Base-by-base conservation (phyloP, 2,888 invertebrate species). In the Gryllus longicercus region DNA sequence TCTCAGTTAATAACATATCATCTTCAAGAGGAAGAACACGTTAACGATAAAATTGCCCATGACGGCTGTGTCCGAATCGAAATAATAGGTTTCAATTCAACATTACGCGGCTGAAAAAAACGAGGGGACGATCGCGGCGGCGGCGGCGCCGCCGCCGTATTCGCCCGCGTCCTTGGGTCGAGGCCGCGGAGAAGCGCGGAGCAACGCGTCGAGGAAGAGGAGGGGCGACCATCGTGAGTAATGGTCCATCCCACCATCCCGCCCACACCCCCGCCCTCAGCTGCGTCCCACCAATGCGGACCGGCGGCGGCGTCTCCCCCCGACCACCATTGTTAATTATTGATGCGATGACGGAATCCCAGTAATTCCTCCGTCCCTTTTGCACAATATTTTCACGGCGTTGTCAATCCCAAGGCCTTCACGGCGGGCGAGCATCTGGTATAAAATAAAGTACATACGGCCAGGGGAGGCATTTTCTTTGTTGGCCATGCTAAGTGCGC, bases 51-150 rank as follows among this genome's bases (percentile, higher is more conserved):
- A 63, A 63, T 63, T 63, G n/a, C 16, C 63, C 14, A 14, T 63
- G 63, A 63, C 14, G 63, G 63, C 16, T 63, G 63, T n/a, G 63
- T 63, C n/a, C n/a, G 16, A n/a, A 18, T 18, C 63, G 63, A 63
- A 63, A 63, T 63, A 63, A 63, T 63, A 63, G 63, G 63, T 63
- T 63, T 63, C 63, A 63, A 63, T 63, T 63, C 63, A 14, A 63
- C 63, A 63, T 63, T 63, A 16, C 63, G 14, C 63, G n/a, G n/a
- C 63, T 63, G 14, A 63, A 63, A 63, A 63, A 63, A 63, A 38
- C 14, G 63, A 63, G n/a, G 63, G 16, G 63, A n/a, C 63, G 63
- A 18, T 63, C 38, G 38, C 38, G 38, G 63, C 63, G 63, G 63
- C 16, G 63, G 14, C 12, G 38, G 38, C 38, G 38, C 16, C 63